These are phyloP conservation scores for Kryptopterus vitreolus DNA, from an alignment of 2,797 vertebrate genomes.

Conservation along the genomic window DNA sequence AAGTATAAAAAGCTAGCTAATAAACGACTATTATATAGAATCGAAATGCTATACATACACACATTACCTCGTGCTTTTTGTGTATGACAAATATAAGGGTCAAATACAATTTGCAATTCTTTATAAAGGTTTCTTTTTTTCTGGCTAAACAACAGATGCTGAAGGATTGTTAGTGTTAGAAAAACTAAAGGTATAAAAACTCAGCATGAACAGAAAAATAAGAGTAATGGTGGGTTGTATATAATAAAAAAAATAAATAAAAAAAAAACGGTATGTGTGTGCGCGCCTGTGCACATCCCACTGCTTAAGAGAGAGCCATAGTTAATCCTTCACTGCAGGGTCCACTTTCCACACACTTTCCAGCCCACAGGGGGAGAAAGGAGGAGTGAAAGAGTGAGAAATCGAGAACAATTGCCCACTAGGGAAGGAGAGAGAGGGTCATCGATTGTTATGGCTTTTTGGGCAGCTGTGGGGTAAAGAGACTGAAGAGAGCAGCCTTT, in stretches of 20 bases:
- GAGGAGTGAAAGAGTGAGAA: background rate
- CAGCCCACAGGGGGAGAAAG: conserved; percentile 39
- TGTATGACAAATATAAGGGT: background rate
- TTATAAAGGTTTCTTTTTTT: background rate
- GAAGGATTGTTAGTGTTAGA: background rate
- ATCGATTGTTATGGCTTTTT: conserved; percentile 53
- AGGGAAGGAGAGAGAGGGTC: conserved; percentile 42
- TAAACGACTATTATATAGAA: background rate
- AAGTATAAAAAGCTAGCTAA: too few species aligned
- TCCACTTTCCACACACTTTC: conserved; percentile 53
- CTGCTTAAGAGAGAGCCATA: conserved; percentile 40
- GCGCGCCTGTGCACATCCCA: conserved; percentile 29
- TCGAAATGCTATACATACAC: background rate
- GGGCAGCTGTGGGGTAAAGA: conserved; percentile 43
- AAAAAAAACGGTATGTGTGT: conserved; percentile 17
- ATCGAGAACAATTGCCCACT: conserved; percentile 42
- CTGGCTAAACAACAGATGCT: background rate
- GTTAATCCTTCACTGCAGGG: conserved; percentile 51
- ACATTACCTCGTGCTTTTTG: background rate
- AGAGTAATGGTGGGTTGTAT: background rate
- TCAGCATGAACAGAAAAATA: background rate
- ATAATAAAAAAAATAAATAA: too few species aligned
- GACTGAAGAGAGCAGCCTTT: conserved; percentile 37
- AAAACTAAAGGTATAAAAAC: background rate
- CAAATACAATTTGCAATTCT: background rate